Conservation (phyloP, 2,113 vertebrate species). For the Alexandromys fortis region DNA sequence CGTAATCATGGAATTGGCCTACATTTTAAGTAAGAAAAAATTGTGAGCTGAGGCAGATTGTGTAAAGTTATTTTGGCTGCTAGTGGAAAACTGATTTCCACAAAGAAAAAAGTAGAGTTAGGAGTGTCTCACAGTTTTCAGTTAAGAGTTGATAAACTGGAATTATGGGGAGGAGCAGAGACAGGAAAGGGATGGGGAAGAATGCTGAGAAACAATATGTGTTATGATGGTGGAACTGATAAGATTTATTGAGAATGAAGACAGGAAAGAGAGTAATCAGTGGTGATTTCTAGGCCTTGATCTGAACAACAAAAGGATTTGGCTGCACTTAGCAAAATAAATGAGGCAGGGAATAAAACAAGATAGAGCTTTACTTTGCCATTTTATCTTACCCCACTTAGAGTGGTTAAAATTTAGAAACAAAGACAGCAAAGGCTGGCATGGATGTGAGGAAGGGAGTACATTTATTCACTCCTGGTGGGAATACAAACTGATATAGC, state of each 20-base stretch:
- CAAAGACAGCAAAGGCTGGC: not conserved
- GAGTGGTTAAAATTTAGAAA: not conserved
- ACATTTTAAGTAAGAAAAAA: not conserved
- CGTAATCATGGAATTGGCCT: not conserved
- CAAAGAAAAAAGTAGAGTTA: not conserved
- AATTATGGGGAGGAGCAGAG: not conserved
- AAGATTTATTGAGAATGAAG: constrained; percentile 22
- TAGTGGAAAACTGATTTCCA: not conserved
- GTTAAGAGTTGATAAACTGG: not conserved
- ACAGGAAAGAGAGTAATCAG: not conserved
- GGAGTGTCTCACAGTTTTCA: not conserved
- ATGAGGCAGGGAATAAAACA: not conserved
- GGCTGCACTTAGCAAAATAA: constrained; percentile 3
- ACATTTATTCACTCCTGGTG: not conserved
- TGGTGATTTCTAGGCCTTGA: not conserved
- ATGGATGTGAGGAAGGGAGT: not conserved
- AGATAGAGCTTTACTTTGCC: not conserved
- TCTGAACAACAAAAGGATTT: not conserved
- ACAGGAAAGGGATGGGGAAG: not conserved
- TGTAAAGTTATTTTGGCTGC: not conserved
- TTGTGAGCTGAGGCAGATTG: not conserved
- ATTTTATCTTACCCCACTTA: not conserved
- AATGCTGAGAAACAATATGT: not conserved
- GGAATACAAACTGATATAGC: not conserved
- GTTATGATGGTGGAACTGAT: not conserved